Conservation (phyloP, 2,888 invertebrate genomes). For the Hybos culiciformis region DNA sequence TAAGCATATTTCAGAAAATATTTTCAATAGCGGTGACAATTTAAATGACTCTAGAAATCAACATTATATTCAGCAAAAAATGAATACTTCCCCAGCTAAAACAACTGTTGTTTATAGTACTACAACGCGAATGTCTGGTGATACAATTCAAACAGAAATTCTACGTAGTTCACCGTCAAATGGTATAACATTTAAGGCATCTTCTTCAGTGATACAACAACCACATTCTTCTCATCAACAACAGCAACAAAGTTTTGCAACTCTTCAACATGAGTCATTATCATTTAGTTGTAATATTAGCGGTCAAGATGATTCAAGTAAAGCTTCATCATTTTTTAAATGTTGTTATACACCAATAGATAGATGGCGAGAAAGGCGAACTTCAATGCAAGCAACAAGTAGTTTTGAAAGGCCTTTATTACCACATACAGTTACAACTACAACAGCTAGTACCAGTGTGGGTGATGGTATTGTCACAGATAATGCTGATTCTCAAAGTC, state of each 20-base stretch:
- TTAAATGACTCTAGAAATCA: no score
- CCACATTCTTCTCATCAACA: not conserved
- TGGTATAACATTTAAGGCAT: not conserved
- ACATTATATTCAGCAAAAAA: no score
- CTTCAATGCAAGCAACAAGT: slow-evolving; percentile 8
- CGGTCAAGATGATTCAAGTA: slow-evolving; percentile 1
- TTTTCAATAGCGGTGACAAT: no score
- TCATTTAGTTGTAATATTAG: not conserved
- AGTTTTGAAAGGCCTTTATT: no score
- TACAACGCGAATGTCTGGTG: slow-evolving; percentile 10
- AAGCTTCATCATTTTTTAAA: slow-evolving; percentile 28
- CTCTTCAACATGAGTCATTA: no score
- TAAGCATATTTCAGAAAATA: not conserved
- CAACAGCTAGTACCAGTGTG: slow-evolving; percentile 7
- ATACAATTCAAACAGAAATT: slow-evolving; percentile 8
- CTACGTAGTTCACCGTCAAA: no score
- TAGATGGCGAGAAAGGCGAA: slow-evolving; percentile 30
- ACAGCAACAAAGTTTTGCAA: not conserved
- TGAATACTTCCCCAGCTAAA: no score
- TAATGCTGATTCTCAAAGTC: not conserved
- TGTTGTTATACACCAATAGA: slow-evolving; percentile 35
- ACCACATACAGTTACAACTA: no score
- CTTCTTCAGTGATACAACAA: not conserved
- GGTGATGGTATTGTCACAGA: slow-evolving; percentile 14
- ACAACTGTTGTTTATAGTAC: slow-evolving; percentile 9